Conservation (phyloP, 2,888 invertebrate species). For the Hirudinaria manillensis region DNA sequence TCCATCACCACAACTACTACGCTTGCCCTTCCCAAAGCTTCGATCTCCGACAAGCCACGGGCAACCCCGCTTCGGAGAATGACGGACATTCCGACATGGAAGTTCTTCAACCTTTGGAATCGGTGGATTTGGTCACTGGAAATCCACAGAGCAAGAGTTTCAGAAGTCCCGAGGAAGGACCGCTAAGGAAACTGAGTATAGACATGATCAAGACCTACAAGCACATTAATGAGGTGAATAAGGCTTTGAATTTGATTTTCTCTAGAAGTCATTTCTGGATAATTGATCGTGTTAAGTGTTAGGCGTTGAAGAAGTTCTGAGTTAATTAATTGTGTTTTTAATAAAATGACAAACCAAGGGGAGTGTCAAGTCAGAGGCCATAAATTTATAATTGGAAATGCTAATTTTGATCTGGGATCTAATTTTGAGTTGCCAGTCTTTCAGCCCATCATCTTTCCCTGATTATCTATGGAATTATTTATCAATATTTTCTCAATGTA, state of each 20-base stretch:
- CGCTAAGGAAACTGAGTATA: constrained; percentile 90
- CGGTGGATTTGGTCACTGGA: background rate
- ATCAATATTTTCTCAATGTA: too few species aligned
- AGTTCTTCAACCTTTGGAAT: constrained; percentile 7
- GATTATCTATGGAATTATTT: too few species aligned
- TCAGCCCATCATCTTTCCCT: too few species aligned
- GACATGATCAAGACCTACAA: constrained; percentile 99
- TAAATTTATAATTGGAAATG: too few species aligned
- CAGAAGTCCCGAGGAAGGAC: constrained; percentile 56
- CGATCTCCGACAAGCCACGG: background rate
- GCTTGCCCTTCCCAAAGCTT: background rate
- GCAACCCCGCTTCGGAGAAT: background rate
- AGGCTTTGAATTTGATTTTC: background rate
- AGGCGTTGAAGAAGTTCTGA: too few species aligned
- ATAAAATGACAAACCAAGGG: too few species aligned
- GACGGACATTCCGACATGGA: background rate
- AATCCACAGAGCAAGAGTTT: background rate
- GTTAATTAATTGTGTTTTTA: too few species aligned
- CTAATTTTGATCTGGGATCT: too few species aligned
- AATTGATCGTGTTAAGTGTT: background rate
- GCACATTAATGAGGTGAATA: constrained; percentile 93
- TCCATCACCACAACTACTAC: constrained; percentile 15
- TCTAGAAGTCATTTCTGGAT: background rate
- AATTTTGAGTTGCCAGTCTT: too few species aligned
- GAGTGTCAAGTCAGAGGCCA: too few species aligned